Evolutionary conservation across 1,140 invertebrate genomes (phyloP).

Genomic region (Chionoecetes opilio): DNA sequence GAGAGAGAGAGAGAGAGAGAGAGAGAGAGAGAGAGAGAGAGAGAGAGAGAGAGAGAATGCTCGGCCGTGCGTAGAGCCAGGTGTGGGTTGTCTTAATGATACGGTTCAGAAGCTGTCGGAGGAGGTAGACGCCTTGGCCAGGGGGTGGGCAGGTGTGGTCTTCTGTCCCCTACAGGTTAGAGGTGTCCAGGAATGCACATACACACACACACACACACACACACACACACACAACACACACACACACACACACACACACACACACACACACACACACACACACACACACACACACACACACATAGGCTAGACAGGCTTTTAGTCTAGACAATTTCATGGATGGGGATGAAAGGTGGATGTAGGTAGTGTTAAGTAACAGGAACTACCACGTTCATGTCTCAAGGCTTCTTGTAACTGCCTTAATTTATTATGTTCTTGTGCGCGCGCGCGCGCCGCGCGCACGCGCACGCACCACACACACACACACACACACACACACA

Average conservation of each 20-base stretch:
- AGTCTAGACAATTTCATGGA: no score
- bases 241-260: constrained; percentile 42
- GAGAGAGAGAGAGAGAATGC: background rate
- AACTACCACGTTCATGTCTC: no score
- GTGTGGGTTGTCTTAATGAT: background rate
- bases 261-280: constrained; percentile 3
- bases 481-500: constrained; percentile 24
- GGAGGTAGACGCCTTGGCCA: background rate
- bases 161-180: background rate
- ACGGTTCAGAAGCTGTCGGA: background rate
- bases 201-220: constrained; percentile 3
- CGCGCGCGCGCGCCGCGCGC: constrained; percentile 3
- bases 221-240: constrained; percentile 28
- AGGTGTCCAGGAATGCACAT: background rate
- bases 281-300: constrained; percentile 31
- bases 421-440: no score
- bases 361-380: no score
- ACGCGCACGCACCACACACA: background rate
- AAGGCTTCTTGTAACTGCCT: no score
- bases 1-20: constrained; percentile 27
- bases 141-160: background rate
- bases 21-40: constrained; percentile 15
- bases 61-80: background rate
- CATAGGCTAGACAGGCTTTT: background rate
- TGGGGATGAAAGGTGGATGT: no score